These are phyloP conservation scores for Metallyticus violacea DNA, from an alignment of 2,888 invertebrate species.

Conservation along the genomic window DNA sequence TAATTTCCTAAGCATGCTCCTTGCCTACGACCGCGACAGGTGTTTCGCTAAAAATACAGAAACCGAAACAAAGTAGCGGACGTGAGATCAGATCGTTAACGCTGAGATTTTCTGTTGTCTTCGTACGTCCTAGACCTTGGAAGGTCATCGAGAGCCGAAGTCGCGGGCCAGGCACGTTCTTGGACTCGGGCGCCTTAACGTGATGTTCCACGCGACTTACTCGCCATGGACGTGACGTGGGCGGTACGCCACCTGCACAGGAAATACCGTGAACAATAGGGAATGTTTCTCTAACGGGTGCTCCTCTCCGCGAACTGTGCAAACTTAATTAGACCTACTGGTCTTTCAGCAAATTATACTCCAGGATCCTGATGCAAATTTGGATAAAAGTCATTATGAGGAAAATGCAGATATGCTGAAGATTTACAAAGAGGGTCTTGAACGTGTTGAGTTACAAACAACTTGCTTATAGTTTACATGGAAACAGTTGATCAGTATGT, in stretches of 20 bases:
- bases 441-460: too few relatives aligned
- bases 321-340: neutral
- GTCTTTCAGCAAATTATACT: neutral
- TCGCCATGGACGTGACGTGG: neutral
- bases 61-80: neutral
- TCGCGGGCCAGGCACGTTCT: constrained; percentile 4
- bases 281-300: neutral
- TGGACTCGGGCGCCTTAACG: neutral
- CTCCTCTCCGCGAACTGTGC: neutral
- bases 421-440: too few relatives aligned
- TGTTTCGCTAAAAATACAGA: neutral
- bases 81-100: neutral
- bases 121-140: neutral
- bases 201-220: neutral
- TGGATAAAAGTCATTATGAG: neutral
- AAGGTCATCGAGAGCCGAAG: neutral
- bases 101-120: neutral
- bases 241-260: neutral
- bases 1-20: neutral
- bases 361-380: neutral
- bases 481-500: too few relatives aligned
- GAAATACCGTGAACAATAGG: neutral
- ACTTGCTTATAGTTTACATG: too few relatives aligned
- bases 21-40: neutral
- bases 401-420: too few relatives aligned